Evolutionary conservation across 2,113 vertebrate species (phyloP).

Genomic region (Sinocyclocheilus rhinocerous): DNA sequence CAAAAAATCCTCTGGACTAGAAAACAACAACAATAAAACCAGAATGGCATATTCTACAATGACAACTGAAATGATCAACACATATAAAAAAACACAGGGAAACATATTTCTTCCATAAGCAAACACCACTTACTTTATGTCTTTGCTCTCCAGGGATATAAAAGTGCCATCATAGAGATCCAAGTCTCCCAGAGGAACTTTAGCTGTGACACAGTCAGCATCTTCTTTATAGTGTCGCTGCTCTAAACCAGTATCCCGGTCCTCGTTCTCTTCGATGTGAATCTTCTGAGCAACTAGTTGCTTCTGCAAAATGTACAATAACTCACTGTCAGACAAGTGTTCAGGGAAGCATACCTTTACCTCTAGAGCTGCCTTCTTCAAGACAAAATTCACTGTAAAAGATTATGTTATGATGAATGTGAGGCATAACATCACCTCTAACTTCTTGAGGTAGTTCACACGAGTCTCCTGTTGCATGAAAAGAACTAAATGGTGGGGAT

Average conservation of each 20-base stretch:
- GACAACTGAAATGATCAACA: neutral
- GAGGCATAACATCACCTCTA: constrained; percentile 82
- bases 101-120: too few species aligned
- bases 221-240: constrained; percentile 99
- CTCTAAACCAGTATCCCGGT: constrained; percentile 95
- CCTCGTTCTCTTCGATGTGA: constrained; percentile 98
- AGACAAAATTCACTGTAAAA: neutral
- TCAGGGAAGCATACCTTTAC: neutral
- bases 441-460: constrained; percentile 96
- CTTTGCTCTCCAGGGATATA: constrained; percentile 95
- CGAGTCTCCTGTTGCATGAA: constrained; percentile 98
- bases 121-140: constrained; percentile 81
- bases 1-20: constrained; percentile 90
- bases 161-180: constrained; percentile 96
- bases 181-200: constrained; percentile 94
- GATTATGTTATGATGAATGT: neutral
- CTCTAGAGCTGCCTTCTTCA: neutral
- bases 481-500: constrained; percentile 96
- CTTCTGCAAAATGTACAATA: constrained; percentile 78
- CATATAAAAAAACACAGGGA: neutral
- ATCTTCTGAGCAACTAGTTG: constrained; percentile 98
- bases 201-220: constrained; percentile 93
- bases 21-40: constrained; percentile 21
- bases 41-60: neutral
- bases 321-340: neutral